Percentiles rank a stretch among this genome's conserved stretches.
Conservation (phyloP, 1,140 invertebrate species). For the Pogonognathellus flavescens region DNA sequence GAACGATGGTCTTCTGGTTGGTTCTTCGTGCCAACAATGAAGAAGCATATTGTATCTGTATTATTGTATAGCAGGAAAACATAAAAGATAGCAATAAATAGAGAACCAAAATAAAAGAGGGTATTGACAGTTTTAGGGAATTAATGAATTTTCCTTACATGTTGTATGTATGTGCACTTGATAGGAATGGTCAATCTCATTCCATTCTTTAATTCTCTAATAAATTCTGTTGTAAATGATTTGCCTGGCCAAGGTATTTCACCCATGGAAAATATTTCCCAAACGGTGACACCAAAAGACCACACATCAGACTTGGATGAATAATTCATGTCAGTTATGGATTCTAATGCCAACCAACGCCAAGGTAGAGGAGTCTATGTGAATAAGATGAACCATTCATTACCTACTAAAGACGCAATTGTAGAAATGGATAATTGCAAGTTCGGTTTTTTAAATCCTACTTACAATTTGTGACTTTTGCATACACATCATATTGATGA, state of each 20-base stretch:
- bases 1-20: not conserved
- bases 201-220: not conserved
- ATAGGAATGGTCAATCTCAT: not conserved
- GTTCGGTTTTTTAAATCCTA: not conserved
- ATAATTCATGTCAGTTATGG: conserved; percentile 30
- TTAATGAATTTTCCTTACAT: conserved; percentile 6
- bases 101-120: no score
- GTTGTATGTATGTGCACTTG: not conserved
- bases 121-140: not conserved
- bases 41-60: not conserved
- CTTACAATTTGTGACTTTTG: not conserved
- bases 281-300: conserved; percentile 3
- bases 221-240: not conserved
- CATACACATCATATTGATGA: conserved; percentile 4
- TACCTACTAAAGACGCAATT: no score
- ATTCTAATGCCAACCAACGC: no score
- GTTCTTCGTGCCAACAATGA: not conserved
- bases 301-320: conserved; percentile 10
- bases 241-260: not conserved
- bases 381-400: no score
- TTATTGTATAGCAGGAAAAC: no score
- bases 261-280: conserved; percentile 42
- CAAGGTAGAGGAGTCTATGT: conserved; percentile 18
- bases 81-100: no score
- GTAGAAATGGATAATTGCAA: no score